phyloP scores from a whole-genome alignment of 1,140 invertebrate species.

The Brachionus rubens region DNA sequence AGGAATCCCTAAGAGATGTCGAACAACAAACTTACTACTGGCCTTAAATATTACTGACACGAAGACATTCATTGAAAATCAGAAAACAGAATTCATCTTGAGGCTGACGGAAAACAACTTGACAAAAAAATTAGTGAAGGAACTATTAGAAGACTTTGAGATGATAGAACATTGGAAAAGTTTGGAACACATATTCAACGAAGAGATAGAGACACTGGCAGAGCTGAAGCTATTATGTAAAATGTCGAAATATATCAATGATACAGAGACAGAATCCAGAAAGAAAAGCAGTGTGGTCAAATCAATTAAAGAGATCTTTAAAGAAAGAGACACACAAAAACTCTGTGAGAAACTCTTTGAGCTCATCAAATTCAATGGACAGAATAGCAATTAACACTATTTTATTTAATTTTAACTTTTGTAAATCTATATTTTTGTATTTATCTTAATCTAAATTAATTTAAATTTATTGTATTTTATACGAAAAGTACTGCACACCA shows the following conservation, averaged over 20 bases:
- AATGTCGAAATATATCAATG: neutral
- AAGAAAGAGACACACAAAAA: neutral
- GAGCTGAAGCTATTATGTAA: neutral
- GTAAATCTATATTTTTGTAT: no score
- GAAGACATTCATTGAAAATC: neutral
- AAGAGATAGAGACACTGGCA: neutral
- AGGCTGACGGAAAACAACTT: neutral
- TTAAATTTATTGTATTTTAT: no score
- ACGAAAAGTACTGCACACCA: no score
- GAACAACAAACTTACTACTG: neutral
- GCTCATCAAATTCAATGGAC: neutral
- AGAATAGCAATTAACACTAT: no score
- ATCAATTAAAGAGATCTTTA: neutral
- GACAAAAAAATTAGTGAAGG: neutral
- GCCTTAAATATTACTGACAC: neutral
- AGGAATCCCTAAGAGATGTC: neutral
- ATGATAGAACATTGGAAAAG: neutral
- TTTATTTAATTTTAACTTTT: no score
- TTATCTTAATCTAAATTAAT: no score
- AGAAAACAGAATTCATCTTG: neutral
- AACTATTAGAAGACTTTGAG: neutral
- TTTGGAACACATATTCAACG: neutral
- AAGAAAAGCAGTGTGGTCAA: neutral
- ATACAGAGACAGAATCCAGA: neutral
- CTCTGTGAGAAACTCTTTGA: neutral